phyloP scores from a whole-genome alignment of 2,113 vertebrate species.

The Gopherus flavomarginatus region DNA sequence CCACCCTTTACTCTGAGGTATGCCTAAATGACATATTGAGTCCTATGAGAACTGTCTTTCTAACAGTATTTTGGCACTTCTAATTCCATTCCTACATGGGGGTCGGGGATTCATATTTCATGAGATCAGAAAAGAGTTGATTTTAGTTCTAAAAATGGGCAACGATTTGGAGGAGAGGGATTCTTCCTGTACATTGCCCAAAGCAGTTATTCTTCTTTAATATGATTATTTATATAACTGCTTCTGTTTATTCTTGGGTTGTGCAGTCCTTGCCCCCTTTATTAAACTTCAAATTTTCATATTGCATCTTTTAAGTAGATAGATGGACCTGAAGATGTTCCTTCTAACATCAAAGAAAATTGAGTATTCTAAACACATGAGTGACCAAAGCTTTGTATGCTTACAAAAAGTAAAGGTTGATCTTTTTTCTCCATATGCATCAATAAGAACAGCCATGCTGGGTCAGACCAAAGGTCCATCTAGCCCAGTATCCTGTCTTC shows the following conservation, averaged over 20 bases:
- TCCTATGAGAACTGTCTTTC: neutral
- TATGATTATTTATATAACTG: neutral
- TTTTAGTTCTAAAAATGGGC: neutral
- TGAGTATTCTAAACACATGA: neutral
- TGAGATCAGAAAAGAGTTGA: neutral
- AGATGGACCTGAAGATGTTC: neutral
- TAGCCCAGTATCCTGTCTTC: too few species aligned
- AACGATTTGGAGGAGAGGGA: neutral
- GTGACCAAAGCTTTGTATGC: neutral
- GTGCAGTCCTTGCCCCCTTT: neutral
- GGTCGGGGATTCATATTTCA: fast-evolving
- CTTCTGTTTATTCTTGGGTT: neutral
- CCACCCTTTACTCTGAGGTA: neutral
- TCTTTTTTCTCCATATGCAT: neutral
- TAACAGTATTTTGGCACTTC: neutral
- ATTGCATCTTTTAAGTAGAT: neutral
- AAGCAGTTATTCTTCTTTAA: neutral
- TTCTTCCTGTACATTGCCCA: neutral
- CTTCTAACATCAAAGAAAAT: neutral
- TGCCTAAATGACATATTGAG: neutral
- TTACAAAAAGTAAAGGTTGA: neutral
- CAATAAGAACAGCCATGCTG: too few species aligned
- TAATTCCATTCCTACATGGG: neutral
- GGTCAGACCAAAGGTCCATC: too few species aligned
- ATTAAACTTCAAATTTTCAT: neutral